Evolutionary conservation across 2,113 vertebrate species (phyloP), one percentile per base, ranked within the genome.

Genomic region (Urocitellus parryii): DNA sequence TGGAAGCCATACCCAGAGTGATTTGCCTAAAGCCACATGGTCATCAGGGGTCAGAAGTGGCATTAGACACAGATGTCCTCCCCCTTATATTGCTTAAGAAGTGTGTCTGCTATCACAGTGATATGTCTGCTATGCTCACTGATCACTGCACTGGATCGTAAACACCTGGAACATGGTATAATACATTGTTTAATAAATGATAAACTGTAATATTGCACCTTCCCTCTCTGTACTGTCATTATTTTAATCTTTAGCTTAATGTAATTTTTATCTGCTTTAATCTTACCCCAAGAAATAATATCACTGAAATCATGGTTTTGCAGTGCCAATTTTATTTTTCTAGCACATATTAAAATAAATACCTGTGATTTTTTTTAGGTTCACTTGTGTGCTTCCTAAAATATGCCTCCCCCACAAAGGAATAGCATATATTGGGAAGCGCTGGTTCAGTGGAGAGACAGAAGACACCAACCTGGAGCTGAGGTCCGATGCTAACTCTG

Each of bases 311-410:
- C 11, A 70, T 70, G 32, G 18, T 81, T 48, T 83, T 37, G 37
- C 51, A 48, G 2, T 67, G 6, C 13, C 45, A 8, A 74, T 72
- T 72, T 90, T 87, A 94, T 61, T 74, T 85, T 73, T 42, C 45
- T 63, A 89, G 20, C 4, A 82, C 11, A 53, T 56, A 1, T n/a
- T 83, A 63, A 95, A 93, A 91, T 65, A 65, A 87, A 42, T 51
- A 65, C 3, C 9, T 82, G 10, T 29, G 34, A 3, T 48, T 78
- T 84, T 39, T 74, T 89, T 79, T 10, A 68, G 1, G 34, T 76
- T 93, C 63, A 9, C 56, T 80, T 91, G 2, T 34, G 45, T 89
- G 25, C 29, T 86, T 91, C 24, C 17, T 85, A 82, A 91, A 96
- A 78, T 86, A 24, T 14, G 24, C 14, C n/a, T n/a, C 24, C n/a